These are phyloP conservation scores for Gymnoscopelus microlampas DNA, from an alignment of 2,797 vertebrate genomes.

Conservation along the genomic window DNA sequence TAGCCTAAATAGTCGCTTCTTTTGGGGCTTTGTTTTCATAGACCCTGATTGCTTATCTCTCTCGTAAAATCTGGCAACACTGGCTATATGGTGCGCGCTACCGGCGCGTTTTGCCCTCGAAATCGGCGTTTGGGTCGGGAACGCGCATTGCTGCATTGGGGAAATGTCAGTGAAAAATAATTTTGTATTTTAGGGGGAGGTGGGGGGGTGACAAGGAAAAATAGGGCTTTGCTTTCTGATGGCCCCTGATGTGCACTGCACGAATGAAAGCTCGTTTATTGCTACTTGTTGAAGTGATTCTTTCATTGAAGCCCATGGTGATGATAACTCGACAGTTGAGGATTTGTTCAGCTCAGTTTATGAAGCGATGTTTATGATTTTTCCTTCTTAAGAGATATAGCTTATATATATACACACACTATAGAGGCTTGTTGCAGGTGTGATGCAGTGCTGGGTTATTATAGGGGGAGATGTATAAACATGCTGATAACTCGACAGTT, in stretches of 20 bases:
- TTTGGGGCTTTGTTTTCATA: constrained; percentile 12
- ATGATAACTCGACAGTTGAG: constrained; percentile 20
- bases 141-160: constrained; percentile 84
- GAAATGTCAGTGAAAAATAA: constrained; percentile 74
- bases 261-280: neutral
- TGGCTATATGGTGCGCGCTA: constrained; percentile 33
- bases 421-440: neutral
- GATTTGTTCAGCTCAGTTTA: constrained; percentile 17
- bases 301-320: neutral
- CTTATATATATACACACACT: neutral
- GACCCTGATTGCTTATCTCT: no score
- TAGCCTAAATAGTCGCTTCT: neutral
- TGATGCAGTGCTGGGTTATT: no score
- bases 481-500: constrained; percentile 17
- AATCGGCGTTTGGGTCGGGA: constrained; percentile 74
- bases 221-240: constrained; percentile 15
- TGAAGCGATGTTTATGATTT: neutral
- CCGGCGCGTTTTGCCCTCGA: constrained; percentile 58
- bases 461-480: no score
- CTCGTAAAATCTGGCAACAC: no score
- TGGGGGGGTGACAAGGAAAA: constrained; percentile 37
- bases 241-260: no score
- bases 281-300: constrained; percentile 59
- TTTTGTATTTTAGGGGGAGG: constrained; percentile 70
- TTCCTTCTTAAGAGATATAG: neutral